These are phyloP conservation scores for Rhynchonycteris naso DNA, from an alignment of 2,797 vertebrate genomes.

Conservation along the genomic window DNA sequence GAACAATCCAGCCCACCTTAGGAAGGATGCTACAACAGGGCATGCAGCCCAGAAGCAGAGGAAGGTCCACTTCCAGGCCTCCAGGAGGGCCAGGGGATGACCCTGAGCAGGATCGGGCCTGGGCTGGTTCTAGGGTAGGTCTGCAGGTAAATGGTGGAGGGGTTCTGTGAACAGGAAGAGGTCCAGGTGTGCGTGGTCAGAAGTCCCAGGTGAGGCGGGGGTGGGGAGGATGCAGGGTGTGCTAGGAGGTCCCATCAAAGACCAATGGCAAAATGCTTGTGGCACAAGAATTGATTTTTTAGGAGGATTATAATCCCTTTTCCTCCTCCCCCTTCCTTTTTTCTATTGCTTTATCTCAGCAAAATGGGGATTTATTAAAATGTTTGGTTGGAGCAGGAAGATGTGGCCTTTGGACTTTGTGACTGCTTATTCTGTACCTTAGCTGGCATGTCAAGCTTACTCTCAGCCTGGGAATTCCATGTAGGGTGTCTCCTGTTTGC, in stretches of 20 bases:
- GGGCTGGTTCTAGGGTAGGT: too few relatives aligned
- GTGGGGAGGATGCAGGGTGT: background rate
- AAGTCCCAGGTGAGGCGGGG: background rate
- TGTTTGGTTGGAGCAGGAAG: background rate
- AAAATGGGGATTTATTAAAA: background rate
- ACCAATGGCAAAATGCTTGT: background rate
- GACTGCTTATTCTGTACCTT: background rate
- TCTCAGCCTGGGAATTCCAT: background rate
- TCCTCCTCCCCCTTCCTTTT: background rate
- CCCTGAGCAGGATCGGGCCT: background rate
- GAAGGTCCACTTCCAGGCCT: background rate
- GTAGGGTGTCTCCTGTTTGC: background rate
- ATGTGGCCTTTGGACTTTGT: background rate
- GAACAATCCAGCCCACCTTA: background rate
- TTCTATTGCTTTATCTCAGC: background rate
- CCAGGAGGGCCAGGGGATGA: background rate
- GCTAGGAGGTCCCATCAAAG: background rate
- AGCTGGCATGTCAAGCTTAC: background rate
- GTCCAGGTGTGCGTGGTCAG: background rate
- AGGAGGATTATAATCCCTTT: background rate
- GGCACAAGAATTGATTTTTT: background rate
- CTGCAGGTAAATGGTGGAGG: background rate
- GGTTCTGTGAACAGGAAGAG: background rate
- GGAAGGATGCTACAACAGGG: background rate
- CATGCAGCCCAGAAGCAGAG: background rate